These are phyloP conservation scores for Callimorpha dominula DNA, from an alignment of 2,888 invertebrate genomes.

Conservation along the genomic window DNA sequence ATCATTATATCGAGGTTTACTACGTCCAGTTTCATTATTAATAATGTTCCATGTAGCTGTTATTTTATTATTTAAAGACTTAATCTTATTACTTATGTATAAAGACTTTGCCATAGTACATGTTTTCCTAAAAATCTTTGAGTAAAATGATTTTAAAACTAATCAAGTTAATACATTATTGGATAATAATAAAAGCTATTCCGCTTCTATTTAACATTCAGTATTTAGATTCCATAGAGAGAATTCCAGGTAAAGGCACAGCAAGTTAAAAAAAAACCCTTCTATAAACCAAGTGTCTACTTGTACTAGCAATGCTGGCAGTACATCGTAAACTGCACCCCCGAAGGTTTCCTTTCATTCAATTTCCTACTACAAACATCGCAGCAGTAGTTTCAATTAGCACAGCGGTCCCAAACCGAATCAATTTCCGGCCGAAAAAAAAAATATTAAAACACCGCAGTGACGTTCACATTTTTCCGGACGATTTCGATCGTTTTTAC, in stretches of 20 bases:
- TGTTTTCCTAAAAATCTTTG: too few species aligned
- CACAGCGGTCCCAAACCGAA: constrained; percentile 46
- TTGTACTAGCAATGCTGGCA: background rate
- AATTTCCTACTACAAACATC: constrained; percentile 52
- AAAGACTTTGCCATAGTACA: too few species aligned
- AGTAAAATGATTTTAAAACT: too few species aligned
- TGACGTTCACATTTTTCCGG: constrained; percentile 32
- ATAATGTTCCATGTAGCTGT: too few species aligned
- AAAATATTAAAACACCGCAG: constrained; percentile 44
- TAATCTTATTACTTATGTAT: too few species aligned
- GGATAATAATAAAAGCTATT: background rate
- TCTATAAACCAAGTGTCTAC: background rate
- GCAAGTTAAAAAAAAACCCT: background rate
- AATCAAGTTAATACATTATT: too few species aligned
- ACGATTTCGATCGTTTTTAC: constrained; percentile 29
- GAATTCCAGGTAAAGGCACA: background rate
- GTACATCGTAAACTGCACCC: constrained; percentile 10
- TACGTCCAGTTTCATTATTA: too few species aligned
- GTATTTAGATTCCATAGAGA: background rate
- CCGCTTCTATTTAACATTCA: background rate
- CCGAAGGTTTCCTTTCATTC: constrained; percentile 29
- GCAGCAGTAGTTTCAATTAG: constrained; percentile 50
- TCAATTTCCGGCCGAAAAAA: constrained; percentile 54
- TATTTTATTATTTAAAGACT: too few species aligned
- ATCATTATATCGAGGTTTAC: too few species aligned